These are phyloP conservation scores for Eidolon dupreanum DNA, from an alignment of 2,797 vertebrate species.

Conservation along the genomic window DNA sequence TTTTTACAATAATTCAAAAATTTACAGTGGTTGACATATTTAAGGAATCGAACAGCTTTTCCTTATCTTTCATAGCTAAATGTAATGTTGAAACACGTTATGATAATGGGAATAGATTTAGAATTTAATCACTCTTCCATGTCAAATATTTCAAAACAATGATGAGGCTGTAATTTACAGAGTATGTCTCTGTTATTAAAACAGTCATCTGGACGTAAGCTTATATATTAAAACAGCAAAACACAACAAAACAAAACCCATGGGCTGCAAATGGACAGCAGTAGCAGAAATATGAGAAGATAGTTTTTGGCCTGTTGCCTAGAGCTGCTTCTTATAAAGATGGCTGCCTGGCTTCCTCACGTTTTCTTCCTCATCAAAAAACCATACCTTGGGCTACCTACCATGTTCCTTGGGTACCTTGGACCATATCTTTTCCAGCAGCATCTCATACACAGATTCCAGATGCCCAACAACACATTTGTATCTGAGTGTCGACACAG, in stretches of 20 bases:
- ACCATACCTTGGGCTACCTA: neutral
- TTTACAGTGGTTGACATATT: neutral
- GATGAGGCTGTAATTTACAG: neutral
- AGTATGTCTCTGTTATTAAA: neutral
- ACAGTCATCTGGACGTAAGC: neutral
- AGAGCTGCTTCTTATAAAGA: neutral
- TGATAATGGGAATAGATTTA: neutral
- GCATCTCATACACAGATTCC: neutral
- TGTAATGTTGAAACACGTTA: slow-evolving; percentile 21
- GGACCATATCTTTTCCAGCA: neutral
- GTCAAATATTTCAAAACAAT: neutral
- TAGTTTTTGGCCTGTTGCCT: neutral
- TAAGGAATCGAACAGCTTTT: neutral
- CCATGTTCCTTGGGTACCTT: neutral
- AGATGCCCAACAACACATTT: neutral
- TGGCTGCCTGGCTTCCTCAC: neutral
- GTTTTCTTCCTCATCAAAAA: neutral
- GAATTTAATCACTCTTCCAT: slow-evolving; percentile 43
- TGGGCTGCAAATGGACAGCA: neutral
- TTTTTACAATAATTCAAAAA: slow-evolving; percentile 37
- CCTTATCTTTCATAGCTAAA: slow-evolving; percentile 45
- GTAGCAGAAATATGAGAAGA: neutral
- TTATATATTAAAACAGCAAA: neutral
- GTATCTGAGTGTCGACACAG: neutral
- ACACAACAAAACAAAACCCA: neutral